phyloP scores from a whole-genome alignment of 2,888 invertebrate genomes.

The Melieria omissa region DNA sequence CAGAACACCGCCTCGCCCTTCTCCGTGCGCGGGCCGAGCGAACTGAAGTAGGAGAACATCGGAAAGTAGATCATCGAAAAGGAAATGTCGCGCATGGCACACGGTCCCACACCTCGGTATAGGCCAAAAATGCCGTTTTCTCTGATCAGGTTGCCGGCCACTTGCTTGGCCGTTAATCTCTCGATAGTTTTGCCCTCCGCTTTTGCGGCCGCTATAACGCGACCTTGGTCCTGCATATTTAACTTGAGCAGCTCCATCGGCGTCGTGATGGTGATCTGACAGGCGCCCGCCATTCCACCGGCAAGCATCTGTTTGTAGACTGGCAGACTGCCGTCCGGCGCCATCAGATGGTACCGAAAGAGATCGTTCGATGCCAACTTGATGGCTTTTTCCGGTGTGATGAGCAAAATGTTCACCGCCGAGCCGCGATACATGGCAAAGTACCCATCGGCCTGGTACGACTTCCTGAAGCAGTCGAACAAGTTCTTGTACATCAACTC shows the following conservation, averaged over 20 bases:
- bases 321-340: slow-evolving; percentile 78
- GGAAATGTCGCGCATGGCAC: slow-evolving; percentile 89
- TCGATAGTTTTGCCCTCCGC: slow-evolving; percentile 72
- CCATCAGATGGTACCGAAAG: slow-evolving; percentile 86
- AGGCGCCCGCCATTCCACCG: slow-evolving; percentile 93
- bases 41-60: slow-evolving; percentile 91
- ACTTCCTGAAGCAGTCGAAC: slow-evolving; percentile 95
- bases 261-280: slow-evolving; percentile 96
- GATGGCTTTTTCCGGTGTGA: slow-evolving; percentile 99
- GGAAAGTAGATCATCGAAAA: slow-evolving; percentile 98
- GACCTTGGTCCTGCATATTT: slow-evolving; percentile 96
- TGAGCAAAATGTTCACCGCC: slow-evolving; percentile 87
- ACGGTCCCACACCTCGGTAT: slow-evolving; percentile 93
- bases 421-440: slow-evolving; percentile 98
- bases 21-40: slow-evolving; percentile 80
- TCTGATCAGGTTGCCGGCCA: slow-evolving; percentile 79
- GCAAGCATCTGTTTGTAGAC: slow-evolving; percentile 90
- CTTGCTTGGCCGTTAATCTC: slow-evolving; percentile 78
- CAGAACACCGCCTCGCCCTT: slow-evolving; percentile 80
- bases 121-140: slow-evolving; percentile 91
- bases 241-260: slow-evolving; percentile 99
- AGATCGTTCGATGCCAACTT: slow-evolving; percentile 98
- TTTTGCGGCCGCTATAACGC: slow-evolving; percentile 74
- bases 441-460: slow-evolving; percentile 93
- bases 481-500: slow-evolving; percentile 91